Base-by-base conservation (phyloP, 2,888 invertebrate genomes). In the Calliopum simillimum region DNA sequence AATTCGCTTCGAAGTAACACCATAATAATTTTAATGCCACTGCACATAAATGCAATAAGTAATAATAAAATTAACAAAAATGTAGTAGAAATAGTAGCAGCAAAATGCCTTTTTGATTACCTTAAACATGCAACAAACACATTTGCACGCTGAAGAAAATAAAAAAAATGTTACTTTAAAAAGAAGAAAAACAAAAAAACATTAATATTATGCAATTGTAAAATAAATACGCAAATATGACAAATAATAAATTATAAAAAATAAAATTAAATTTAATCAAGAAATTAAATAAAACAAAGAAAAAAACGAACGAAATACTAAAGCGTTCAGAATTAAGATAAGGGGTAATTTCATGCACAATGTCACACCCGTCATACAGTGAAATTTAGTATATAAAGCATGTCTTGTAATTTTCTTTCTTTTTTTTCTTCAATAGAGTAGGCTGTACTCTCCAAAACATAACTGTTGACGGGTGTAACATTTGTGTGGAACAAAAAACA, bases 241-340 rank as follows among this genome's bases (percentile, higher is more conserved):
- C 61, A 61, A 61, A 61, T 61, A 61, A 61, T 61, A 61, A 61
- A 14, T 61, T 61, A 61, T 46, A 61, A 21, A 61, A 21, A 61
- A 44, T 44, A 23, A 44, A 16, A 19, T 61, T 19, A 16, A 59
- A 41, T 23, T 1, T 16, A 12, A 14, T 33, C 43, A 53, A 53
- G 12, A 5, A 46, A 61, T 13, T 33, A 33, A n/a, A n/a, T 23
- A 16, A 61, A 61, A 19, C 33, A n/a, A 58, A 21, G 5, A 23
- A 13, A 3, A 43, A 56, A 25, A n/a, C 56, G 33, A n/a, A 41
- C 8, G 11, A 16, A 59, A 41, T 33, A 19, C 41, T n/a, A 33
- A 41, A 16, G 11, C 5, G 19, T 13, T 41, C 12, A 33, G 8
- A 1, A 33, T 33, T 25, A 25, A 25, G 25, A 25, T 25, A 25